phyloP scores from a whole-genome alignment of 1,140 invertebrate species.

The Drosophila parabipectinata region DNA sequence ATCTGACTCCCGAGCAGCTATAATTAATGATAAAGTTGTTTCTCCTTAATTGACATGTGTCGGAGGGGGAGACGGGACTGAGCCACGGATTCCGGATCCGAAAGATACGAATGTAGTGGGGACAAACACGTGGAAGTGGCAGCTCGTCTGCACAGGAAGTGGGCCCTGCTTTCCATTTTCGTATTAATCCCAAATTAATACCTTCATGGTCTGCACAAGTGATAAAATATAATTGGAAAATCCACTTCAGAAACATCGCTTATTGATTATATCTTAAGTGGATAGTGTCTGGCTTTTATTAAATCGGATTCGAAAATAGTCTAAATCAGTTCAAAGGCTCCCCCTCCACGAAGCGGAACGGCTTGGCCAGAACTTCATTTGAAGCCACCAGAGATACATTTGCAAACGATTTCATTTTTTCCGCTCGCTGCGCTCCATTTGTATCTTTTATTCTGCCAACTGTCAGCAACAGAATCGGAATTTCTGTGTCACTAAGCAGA shows the following conservation, averaged over 20 bases:
- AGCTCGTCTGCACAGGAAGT: slow-evolving; percentile 51
- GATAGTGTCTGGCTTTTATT: slow-evolving; percentile 29
- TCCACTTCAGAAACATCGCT: slow-evolving; percentile 37
- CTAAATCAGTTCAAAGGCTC: slow-evolving; percentile 18
- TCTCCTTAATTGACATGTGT: slow-evolving; percentile 48
- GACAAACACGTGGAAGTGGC: slow-evolving; percentile 16
- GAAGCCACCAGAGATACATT: slow-evolving; percentile 13
- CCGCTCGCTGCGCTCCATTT: slow-evolving; percentile 36
- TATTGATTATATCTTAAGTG: slow-evolving; percentile 12
- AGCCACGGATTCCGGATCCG: background rate
- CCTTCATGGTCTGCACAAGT: slow-evolving; percentile 43
- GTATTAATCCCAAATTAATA: slow-evolving; percentile 56
- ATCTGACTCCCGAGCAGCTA: slow-evolving; percentile 11
- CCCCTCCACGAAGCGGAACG: background rate
- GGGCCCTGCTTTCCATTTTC: background rate
- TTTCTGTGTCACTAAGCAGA: slow-evolving; percentile 61
- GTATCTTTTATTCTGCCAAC: slow-evolving; percentile 53
- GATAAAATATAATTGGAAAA: slow-evolving; percentile 67
- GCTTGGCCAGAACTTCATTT: background rate
- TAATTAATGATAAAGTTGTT: slow-evolving; percentile 69
- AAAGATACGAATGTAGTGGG: slow-evolving; percentile 11
- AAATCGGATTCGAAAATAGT: slow-evolving; percentile 16
- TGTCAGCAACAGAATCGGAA: slow-evolving; percentile 53
- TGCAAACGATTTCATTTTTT: slow-evolving; percentile 23
- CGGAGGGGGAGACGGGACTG: background rate